Evolutionary conservation across 2,113 vertebrate species (phyloP).

Genomic region (Scytalopus superciliaris): DNA sequence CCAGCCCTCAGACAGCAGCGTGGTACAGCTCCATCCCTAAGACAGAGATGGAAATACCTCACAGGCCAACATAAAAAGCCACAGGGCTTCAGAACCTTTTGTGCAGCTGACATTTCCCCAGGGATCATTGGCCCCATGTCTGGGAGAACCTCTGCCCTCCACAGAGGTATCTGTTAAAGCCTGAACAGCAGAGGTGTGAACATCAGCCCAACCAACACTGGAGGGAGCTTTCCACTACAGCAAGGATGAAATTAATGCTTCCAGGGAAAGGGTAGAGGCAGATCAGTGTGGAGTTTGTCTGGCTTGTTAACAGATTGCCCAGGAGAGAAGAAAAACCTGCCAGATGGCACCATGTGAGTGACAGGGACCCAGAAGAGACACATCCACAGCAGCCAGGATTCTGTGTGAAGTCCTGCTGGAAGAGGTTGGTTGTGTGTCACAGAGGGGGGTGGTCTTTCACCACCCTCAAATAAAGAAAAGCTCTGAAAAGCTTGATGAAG

Average conservation of each 20-base stretch:
- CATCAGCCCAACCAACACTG: background rate
- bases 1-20: background rate
- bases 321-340: background rate
- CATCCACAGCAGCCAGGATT: background rate
- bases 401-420: background rate
- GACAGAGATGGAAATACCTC: background rate
- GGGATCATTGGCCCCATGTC: background rate
- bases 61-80: background rate
- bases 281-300: background rate
- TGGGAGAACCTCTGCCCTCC: background rate
- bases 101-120: background rate
- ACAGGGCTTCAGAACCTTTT: background rate
- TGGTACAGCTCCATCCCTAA: background rate
- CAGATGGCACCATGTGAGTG: background rate
- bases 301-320: background rate
- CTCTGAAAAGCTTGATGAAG: background rate
- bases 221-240: background rate
- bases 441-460: background rate
- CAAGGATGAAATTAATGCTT: background rate
- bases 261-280: background rate
- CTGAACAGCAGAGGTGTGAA: background rate
- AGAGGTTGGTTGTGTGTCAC: background rate
- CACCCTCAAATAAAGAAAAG: background rate
- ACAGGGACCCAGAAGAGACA: background rate
- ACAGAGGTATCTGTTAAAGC: background rate